Percentiles rank a stretch among this genome's conserved stretches.
Evolutionary conservation across 2,113 vertebrate genomes (phyloP).

Genomic region (Anser brachyrhynchus): DNA sequence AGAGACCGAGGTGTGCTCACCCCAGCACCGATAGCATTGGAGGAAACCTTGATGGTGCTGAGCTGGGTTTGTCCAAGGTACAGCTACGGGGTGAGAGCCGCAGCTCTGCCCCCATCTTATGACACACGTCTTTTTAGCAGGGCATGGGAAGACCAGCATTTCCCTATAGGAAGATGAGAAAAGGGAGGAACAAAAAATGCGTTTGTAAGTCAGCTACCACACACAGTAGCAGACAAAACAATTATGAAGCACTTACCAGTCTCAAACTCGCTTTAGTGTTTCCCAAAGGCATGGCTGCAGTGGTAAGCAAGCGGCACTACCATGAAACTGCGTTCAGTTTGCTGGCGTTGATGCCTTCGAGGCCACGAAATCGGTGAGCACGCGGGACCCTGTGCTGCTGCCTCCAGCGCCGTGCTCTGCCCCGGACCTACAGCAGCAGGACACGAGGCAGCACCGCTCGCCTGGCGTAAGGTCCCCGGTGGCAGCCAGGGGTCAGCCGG

Average conservation of each 20-base stretch:
- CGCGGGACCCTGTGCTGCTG: not conserved
- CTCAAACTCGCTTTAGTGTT: not conserved
- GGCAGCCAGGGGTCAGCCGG: not conserved
- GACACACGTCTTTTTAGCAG: not conserved
- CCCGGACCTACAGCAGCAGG: not conserved
- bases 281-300: not conserved
- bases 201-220: not conserved
- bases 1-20: accelerated
- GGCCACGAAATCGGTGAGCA: not conserved
- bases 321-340: accelerated
- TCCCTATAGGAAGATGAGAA: not conserved
- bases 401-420: not conserved
- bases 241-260: not conserved
- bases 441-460: not conserved
- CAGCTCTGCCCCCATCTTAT: not conserved
- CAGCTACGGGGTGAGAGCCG: not conserved
- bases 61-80: accelerated
- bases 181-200: not conserved
- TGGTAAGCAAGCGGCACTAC: accelerated
- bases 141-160: not conserved
- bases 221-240: not conserved
- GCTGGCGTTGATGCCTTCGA: not conserved
- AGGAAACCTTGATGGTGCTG: not conserved
- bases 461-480: not conserved
- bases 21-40: accelerated